Evolutionary conservation across 2,888 invertebrate species (phyloP).

Genomic region (Drosophila affinis): DNA sequence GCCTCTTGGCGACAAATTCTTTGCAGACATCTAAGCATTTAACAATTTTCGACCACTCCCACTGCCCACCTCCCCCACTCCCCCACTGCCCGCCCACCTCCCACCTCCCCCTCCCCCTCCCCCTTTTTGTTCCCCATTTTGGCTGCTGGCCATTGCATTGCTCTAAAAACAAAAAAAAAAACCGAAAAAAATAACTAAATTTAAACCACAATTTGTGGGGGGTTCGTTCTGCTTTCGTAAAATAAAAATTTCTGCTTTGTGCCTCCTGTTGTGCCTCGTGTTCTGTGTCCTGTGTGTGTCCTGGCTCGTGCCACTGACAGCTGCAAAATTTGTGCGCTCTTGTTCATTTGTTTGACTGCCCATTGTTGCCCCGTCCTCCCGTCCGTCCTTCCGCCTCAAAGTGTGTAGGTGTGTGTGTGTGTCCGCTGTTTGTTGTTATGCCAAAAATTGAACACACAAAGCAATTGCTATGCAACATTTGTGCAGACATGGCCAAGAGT

Average conservation of each 20-base stretch:
- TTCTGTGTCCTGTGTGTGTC: neutral
- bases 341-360: constrained; percentile 69
- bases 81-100: constrained; percentile 22
- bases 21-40: constrained; percentile 48
- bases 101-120: neutral
- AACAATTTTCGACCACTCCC: constrained; percentile 50
- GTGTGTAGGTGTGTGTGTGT: constrained; percentile 30
- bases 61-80: neutral
- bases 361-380: constrained; percentile 23
- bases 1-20: constrained; percentile 50
- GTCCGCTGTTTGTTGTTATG: constrained; percentile 45
- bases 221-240: constrained; percentile 23
- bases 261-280: constrained; percentile 46
- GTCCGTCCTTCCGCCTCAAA: constrained; percentile 1
- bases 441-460: constrained; percentile 54
- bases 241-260: constrained; percentile 55
- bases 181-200: constrained; percentile 29
- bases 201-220: constrained; percentile 50
- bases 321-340: constrained; percentile 71
- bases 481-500: constrained; percentile 53
- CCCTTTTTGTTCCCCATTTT: neutral
- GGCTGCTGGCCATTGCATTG: constrained; percentile 55
- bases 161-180: constrained; percentile 27
- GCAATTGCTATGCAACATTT: constrained; percentile 77
- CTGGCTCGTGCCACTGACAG: constrained; percentile 59